Conservation (phyloP, 2,888 invertebrate species). For the Pollenia labialis region DNA sequence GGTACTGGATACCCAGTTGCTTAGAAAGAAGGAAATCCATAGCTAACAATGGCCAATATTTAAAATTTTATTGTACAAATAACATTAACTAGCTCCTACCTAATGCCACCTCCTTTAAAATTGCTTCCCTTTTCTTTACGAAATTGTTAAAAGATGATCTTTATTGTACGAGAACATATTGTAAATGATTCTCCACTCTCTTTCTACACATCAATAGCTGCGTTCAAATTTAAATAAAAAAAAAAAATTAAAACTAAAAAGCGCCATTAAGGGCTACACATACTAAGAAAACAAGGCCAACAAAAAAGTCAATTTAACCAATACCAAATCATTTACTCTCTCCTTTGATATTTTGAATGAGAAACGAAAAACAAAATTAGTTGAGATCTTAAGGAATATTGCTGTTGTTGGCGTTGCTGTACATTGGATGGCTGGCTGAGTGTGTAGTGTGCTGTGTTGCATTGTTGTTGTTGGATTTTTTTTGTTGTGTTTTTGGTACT, state of each 20-base stretch:
- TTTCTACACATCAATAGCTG: not conserved
- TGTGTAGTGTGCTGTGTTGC: slow-evolving; percentile 2
- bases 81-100: slow-evolving; percentile 24
- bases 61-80: too few species aligned
- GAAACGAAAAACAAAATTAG: slow-evolving; percentile 24
- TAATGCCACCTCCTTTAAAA: slow-evolving; percentile 11
- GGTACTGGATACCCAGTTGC: too few species aligned
- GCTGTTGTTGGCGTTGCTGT: slow-evolving; percentile 31
- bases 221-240: not conserved
- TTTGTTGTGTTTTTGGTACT: slow-evolving; percentile 66
- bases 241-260: slow-evolving; percentile 69
- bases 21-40: too few species aligned
- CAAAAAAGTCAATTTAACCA: slow-evolving; percentile 54
- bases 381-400: slow-evolving; percentile 40
- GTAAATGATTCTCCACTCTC: slow-evolving; percentile 37
- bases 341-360: slow-evolving; percentile 27
- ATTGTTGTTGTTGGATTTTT: slow-evolving; percentile 40
- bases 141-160: slow-evolving; percentile 66
- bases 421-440: slow-evolving; percentile 57
- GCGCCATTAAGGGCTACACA: slow-evolving; percentile 81
- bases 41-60: too few species aligned
- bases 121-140: slow-evolving; percentile 7
- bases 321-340: slow-evolving; percentile 26
- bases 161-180: slow-evolving; percentile 50
- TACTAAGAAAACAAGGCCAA: slow-evolving; percentile 75